Conservation (phyloP, 2,888 invertebrate species). For the Agriopis leucophaearia region DNA sequence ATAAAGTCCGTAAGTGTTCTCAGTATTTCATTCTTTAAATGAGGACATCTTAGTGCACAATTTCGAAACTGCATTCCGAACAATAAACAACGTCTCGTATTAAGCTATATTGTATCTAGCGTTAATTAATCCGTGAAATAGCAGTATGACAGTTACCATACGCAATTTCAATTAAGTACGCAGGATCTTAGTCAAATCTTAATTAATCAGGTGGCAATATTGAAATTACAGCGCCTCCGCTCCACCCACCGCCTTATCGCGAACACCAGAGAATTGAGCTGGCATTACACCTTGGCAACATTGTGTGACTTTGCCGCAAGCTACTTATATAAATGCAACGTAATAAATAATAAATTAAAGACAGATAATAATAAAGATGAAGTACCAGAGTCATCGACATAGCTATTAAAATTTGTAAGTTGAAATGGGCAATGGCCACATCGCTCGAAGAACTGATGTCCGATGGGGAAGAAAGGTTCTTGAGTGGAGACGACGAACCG, state of each 20-base stretch:
- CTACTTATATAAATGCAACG: not conserved
- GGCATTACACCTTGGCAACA: not conserved
- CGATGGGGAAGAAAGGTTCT: too few species aligned
- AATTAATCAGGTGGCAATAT: slow-evolving; percentile 50
- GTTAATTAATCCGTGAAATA: slow-evolving; percentile 30
- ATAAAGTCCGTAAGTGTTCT: too few species aligned
- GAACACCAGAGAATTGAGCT: slow-evolving; percentile 25
- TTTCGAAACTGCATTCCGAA: too few species aligned
- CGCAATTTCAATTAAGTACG: slow-evolving; percentile 32
- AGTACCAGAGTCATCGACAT: too few species aligned
- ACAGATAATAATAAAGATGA: too few species aligned
- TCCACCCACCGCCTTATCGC: slow-evolving; percentile 40
- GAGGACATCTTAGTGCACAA: too few species aligned
- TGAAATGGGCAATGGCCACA: too few species aligned
- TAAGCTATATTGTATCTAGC: not conserved
- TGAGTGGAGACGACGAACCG: too few species aligned
- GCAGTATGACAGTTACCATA: slow-evolving; percentile 28
- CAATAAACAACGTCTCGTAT: not conserved
- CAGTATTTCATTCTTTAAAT: too few species aligned
- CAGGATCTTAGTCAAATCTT: slow-evolving; percentile 44
- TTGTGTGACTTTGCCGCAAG: not conserved
- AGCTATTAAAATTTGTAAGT: too few species aligned
- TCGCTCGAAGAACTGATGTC: too few species aligned
- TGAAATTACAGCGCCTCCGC: slow-evolving; percentile 43
- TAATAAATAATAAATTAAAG: not conserved